Evolutionary conservation across 2,888 invertebrate species (phyloP), one percentile per base, ranked within the genome.

Genomic region (Platycnemis pennipes): DNA sequence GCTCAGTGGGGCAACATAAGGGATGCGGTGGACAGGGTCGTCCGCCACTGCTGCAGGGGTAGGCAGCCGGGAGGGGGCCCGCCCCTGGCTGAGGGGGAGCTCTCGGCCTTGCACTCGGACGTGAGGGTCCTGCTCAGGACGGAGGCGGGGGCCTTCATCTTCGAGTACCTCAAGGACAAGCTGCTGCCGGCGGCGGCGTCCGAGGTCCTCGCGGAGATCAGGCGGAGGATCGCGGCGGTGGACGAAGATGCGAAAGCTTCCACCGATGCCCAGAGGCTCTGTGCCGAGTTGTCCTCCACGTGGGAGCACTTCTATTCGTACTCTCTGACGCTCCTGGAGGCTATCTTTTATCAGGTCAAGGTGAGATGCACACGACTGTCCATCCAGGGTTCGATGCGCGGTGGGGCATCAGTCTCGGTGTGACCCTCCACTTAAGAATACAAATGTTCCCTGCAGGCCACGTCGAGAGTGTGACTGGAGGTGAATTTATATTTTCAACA

Each of bases 231-330:
- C 22, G 87, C n/a, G 4, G 94, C 26, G 44, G 49, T 31, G n/a
- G 44, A 42, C 8, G 26, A 88, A 7, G 77, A 63, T n/a, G 26
- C 63, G 53, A 53, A 3, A 44, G 94, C 22, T 8, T 44, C 63
- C 44, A 26, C 22, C 26, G 85, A 94, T n/a, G 5, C 49, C 11
- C 42, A 42, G 37, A 53, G 53, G 26, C 49, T 86, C 49, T 85
- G 49, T 7, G 22, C 85, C n/a, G 94, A 45, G 94, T 46, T 94
- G 94, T 53, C 85, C 0, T 2, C 85, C 8, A 46, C 49, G 31
- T 95, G 95, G 95, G 94, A 94, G 8, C 94, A 95, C 88, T 95
- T 95, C 88, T 95, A 94, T 94, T 94, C 94, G 16, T 94, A 95
- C 94, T 89, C 94, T 0, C 85, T 95, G 26, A 94, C 95, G 2